Percentiles rank a stretch among this genome's conserved stretches.
Conservation (phyloP, 2,888 invertebrate genomes). For the Hemicrepidius hirtus region DNA sequence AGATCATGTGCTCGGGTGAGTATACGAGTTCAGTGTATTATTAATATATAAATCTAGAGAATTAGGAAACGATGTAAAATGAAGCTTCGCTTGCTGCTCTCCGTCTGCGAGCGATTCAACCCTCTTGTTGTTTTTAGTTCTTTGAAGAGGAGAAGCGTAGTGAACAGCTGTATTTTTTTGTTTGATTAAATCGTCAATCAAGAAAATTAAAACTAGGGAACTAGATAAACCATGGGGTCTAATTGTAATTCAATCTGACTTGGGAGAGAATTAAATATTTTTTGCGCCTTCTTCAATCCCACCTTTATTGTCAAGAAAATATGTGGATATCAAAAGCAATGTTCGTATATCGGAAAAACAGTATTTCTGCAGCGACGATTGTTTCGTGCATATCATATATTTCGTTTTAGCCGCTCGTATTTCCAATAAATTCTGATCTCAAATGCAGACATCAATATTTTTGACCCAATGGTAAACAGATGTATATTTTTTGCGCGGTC, state of each 20-base stretch:
- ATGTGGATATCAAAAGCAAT: neutral
- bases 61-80: conserved; percentile 43
- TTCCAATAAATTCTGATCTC: conserved; percentile 61
- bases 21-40: conserved; percentile 41
- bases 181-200: conserved; percentile 17
- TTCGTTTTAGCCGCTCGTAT: conserved; percentile 21
- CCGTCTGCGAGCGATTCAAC: conserved; percentile 7
- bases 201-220: conserved; percentile 8
- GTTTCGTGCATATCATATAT: conserved; percentile 32
- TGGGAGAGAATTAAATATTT: neutral
- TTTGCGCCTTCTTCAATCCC: neutral
- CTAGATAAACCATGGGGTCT: neutral
- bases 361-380: neutral
- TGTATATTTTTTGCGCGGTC: conserved; percentile 60
- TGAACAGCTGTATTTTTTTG: neutral
- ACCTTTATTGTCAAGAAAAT: neutral
- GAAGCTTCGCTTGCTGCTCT: neutral
- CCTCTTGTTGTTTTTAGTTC: conserved; percentile 13
- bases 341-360: neutral
- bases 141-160: conserved; percentile 2
- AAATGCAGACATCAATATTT: conserved; percentile 62
- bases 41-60: conserved; percentile 43
- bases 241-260: neutral
- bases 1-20: conserved; percentile 37
- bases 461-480: conserved; percentile 63